A percentile compares a stretch with the other conserved stretches of the same genome.
phyloP scores from a whole-genome alignment of 2,888 invertebrate genomes.

The Spialia ferax region DNA sequence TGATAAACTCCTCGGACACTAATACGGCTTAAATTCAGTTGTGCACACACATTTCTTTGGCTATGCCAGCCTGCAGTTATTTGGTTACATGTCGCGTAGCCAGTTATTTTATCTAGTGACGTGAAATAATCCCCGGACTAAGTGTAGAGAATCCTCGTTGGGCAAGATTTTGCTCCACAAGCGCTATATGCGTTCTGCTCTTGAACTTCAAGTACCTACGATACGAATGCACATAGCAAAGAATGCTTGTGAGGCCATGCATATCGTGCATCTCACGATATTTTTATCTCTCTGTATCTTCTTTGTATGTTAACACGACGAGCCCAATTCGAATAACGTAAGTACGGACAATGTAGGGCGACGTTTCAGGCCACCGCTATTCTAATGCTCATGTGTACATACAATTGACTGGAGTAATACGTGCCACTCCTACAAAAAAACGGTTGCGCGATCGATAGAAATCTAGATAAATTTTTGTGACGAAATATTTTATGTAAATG shows the following conservation, averaged over 20 bases:
- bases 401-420: constrained; percentile 32
- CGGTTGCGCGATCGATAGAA: constrained; percentile 35
- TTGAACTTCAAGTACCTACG: constrained; percentile 40
- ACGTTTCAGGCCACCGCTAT: constrained; percentile 39
- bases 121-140: no score
- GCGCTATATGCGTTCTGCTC: constrained; percentile 10
- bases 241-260: constrained; percentile 17
- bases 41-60: no score
- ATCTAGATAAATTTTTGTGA: constrained; percentile 35
- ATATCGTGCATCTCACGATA: constrained; percentile 22
- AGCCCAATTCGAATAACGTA: constrained; percentile 28
- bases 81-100: no score
- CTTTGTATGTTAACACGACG: constrained; percentile 39
- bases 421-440: constrained; percentile 36
- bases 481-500: constrained; percentile 30
- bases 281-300: constrained; percentile 27
- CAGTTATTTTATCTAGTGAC: no score
- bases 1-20: no score
- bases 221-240: constrained; percentile 19
- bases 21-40: no score
- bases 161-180: constrained; percentile 46
- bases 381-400: constrained; percentile 34
- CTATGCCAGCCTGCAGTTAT: no score
- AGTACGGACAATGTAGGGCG: constrained; percentile 25
- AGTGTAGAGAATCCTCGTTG: constrained; percentile 55